Percentiles rank a stretch among this genome's conserved stretches.
These are phyloP conservation scores for Platysteira castanea DNA, from an alignment of 2,113 vertebrate genomes.

Conservation along the genomic window DNA sequence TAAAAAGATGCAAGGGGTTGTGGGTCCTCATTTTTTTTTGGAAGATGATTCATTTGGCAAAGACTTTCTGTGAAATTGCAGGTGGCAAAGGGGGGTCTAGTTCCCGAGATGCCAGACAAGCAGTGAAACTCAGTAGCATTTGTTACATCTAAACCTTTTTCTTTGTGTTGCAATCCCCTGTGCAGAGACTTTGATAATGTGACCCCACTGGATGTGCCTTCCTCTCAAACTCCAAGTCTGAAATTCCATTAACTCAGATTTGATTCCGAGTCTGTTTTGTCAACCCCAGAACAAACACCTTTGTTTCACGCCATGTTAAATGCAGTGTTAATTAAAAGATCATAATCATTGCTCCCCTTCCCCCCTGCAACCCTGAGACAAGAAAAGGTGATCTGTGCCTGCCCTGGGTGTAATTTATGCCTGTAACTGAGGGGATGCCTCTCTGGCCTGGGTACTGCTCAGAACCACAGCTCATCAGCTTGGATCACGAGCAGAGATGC, in stretches of 20 bases:
- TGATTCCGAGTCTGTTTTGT: background rate
- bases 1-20: background rate
- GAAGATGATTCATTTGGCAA: background rate
- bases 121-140: background rate
- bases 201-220: background rate
- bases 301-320: slow-evolving; percentile 47
- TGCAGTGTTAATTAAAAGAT: slow-evolving; percentile 73
- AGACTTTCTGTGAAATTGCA: background rate
- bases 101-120: background rate
- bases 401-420: background rate
- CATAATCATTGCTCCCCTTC: slow-evolving; percentile 60
- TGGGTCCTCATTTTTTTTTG: background rate
- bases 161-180: background rate
- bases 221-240: background rate
- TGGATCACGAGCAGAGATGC: background rate
- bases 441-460: background rate
- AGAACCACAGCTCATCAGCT: background rate
- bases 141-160: background rate
- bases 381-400: background rate
- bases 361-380: slow-evolving; percentile 23
- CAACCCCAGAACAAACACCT: slow-evolving; percentile 27
- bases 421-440: background rate
- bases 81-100: background rate
- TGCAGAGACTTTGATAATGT: background rate
- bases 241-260: background rate